Conservation (phyloP, 92 coral and sea anemone genomes). For the Epizoanthus scotinus region DNA sequence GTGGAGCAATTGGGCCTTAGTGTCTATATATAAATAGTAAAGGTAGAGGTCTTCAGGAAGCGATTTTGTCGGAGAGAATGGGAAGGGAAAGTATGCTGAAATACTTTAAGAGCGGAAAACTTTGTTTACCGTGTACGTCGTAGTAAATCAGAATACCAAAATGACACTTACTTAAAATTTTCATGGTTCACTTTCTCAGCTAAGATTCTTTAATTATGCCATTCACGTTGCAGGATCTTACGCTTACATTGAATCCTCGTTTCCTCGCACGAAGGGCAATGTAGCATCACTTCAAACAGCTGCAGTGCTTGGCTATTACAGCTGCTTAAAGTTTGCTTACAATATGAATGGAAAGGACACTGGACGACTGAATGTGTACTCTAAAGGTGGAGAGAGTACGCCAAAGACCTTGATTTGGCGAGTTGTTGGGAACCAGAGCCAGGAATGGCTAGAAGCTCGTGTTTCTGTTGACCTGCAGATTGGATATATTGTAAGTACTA, state of each 20-base stretch:
- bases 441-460: conserved; percentile 7
- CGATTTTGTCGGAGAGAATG: too few species aligned
- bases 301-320: conserved; percentile 6
- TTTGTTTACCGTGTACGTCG: too few species aligned
- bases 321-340: conserved; percentile 16
- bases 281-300: conserved; percentile 8
- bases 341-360: conserved; percentile 16
- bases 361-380: conserved; percentile 25
- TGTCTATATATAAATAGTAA: too few species aligned
- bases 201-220: too few species aligned
- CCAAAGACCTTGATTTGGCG: background rate
- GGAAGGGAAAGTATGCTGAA: too few species aligned
- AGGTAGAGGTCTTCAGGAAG: too few species aligned
- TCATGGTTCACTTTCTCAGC: too few species aligned
- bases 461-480: conserved; percentile 23
- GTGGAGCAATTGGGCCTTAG: too few species aligned
- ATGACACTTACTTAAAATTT: too few species aligned
- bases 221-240: conserved; percentile 10
- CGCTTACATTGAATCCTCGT: conserved; percentile 13
- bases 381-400: background rate
- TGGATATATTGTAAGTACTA: conserved; percentile 7
- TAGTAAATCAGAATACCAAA: too few species aligned
- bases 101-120: too few species aligned
- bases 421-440: conserved; percentile 12
- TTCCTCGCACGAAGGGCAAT: conserved; percentile 26